A percentile compares a stretch with the other conserved stretches of the same genome.
These are phyloP conservation scores for human (Homo sapiens) DNA, from an alignment of 2,113 vertebrate genomes.

Conservation along the genomic window GRCh38 chr1:67764001-67764500, in stretches of 20 bases:
- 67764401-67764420: background rate
- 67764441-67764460: background rate
- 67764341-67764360: background rate
- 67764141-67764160: background rate
- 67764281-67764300: background rate
- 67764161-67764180: background rate
- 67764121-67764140: background rate
- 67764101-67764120: background rate
- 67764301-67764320: background rate
- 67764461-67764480: background rate
- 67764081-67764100: background rate
- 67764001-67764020: background rate
- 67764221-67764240: background rate
- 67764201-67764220: background rate
- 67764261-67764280: background rate
- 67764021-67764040: background rate
- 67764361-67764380: background rate
- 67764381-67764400: background rate
- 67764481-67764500: background rate
- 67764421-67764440: background rate
- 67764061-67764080: background rate
- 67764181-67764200: background rate
- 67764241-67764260: background rate
- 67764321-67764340: background rate
- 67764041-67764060: too few species aligned